These are phyloP conservation scores for Globia sparganii DNA, from an alignment of 2,888 invertebrate species.

Conservation along the genomic window DNA sequence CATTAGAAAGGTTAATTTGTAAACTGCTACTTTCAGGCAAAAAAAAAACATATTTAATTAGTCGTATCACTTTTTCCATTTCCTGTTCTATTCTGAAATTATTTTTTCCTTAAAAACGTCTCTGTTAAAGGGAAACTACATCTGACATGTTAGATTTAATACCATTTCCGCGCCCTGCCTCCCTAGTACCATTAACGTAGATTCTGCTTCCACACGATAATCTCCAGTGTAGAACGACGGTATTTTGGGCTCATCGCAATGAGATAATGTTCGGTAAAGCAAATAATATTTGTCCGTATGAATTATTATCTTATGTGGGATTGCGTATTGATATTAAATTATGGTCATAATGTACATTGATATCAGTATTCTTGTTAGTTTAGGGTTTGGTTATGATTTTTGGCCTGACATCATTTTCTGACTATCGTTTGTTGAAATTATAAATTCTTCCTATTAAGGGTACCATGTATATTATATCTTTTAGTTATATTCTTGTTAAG, in stretches of 20 bases:
- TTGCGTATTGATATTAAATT: slow-evolving; percentile 40
- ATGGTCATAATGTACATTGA: slow-evolving; percentile 22
- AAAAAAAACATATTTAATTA: not conserved
- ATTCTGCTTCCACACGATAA: slow-evolving; percentile 51
- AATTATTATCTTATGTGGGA: slow-evolving; percentile 43
- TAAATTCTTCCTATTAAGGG: not conserved
- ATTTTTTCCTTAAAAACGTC: slow-evolving; percentile 36
- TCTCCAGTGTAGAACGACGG: slow-evolving; percentile 32
- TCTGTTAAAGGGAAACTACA: slow-evolving; percentile 38
- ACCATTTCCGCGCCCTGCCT: slow-evolving; percentile 45
- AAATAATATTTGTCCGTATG: slow-evolving; percentile 48
- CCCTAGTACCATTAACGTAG: slow-evolving; percentile 49
- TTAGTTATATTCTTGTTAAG: not conserved
- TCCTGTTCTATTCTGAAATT: slow-evolving; percentile 29
- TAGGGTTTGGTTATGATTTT: not conserved
- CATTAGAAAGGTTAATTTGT: not conserved
- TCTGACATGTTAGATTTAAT: slow-evolving; percentile 53
- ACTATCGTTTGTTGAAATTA: slow-evolving; percentile 7
- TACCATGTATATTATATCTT: not conserved
- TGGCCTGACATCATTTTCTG: not conserved
- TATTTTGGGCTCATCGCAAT: slow-evolving; percentile 46
- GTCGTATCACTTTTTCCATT: slow-evolving; percentile 21
- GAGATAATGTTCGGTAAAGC: slow-evolving; percentile 54
- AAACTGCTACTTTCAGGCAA: not conserved
- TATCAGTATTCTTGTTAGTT: slow-evolving; percentile 29